These are phyloP conservation scores for Patella depressa DNA, from an alignment of 2,888 invertebrate species.

Conservation along the genomic window DNA sequence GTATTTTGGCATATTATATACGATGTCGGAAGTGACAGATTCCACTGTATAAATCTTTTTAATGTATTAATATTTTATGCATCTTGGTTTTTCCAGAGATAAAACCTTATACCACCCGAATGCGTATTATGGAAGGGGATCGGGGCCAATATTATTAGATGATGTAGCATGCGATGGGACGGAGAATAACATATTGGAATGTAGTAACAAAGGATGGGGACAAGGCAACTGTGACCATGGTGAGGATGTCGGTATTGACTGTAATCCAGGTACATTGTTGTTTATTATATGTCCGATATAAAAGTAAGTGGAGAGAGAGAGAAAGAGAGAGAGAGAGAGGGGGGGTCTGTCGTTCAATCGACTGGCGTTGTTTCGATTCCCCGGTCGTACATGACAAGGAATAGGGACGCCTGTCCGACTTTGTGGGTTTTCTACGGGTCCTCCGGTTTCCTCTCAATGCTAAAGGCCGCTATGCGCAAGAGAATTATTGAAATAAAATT, in stretches of 20 bases:
- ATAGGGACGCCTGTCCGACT: no score
- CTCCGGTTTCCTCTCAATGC: no score
- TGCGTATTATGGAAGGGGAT: conserved; percentile 45
- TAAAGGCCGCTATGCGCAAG: no score
- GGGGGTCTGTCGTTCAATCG: no score
- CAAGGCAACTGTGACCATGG: conserved; percentile 51
- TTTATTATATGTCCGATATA: neutral
- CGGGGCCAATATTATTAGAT: conserved; percentile 47
- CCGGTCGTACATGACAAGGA: no score
- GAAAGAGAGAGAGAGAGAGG: no score
- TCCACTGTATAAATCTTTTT: neutral
- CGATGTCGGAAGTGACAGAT: no score
- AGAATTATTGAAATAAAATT: no score
- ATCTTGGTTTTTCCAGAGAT: conserved; percentile 34
- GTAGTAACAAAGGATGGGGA: conserved; percentile 45
- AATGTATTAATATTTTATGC: neutral
- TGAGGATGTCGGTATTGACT: conserved; percentile 58
- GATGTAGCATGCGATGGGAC: conserved; percentile 48
- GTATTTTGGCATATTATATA: no score
- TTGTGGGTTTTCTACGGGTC: no score
- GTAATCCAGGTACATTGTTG: conserved; percentile 39
- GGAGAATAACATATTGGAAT: conserved; percentile 41
- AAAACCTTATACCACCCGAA: conserved; percentile 41
- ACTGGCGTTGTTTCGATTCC: no score
- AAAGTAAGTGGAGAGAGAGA: no score